Base-by-base conservation (phyloP, 2,797 vertebrate genomes). In the Ispidina picta region DNA sequence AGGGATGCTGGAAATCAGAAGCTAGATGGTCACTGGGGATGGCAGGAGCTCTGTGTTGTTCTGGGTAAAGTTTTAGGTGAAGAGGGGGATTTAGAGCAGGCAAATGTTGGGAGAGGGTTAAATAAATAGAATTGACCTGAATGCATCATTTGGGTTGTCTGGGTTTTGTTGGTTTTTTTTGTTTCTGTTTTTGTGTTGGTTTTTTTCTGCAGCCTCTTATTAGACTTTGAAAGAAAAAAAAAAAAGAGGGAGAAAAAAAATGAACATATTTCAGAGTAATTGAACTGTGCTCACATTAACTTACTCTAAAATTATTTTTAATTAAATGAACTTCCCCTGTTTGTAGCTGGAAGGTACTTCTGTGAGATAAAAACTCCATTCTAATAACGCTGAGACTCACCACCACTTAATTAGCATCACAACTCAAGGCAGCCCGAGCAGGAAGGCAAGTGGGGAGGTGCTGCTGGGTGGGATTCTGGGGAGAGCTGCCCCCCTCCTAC, bases 261-360 rank as follows among this genome's bases (percentile, higher is more conserved):
- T 44, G 80, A 90, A 75, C 21, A 2, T 83, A 90, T 95, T 96
- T 88, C 82, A 65, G 56, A 80, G 75, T 90, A 85, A 86, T 76
- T 91, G 94, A 95, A 91, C 83, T 88, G 77, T 84, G 69, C 73
- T 95, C 74, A 86, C 73, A 90, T 92, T 93, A 94, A 92, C 88
- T 92, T 77, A 54, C 63, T 82, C 74, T 84, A 68, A 82, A 95
- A 87, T 88, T 83, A 59, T 94, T 95, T 95, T 94, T 96, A 96
- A 94, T 95, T 96, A 96, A 96, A 97, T 64, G 82, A 92, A 90
- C 89, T 89, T 88, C 88, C 86, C 82, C 80, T 96, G 82, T 86
- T 95, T 95, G 89, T 95, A 93, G 94, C 95, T 92, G 85, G 91
- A 95, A 96, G 93, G 90, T 89, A 93, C 88, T 94, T 91, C 63